These are phyloP conservation scores for Amphimallon solstitiale DNA, from an alignment of 2,888 invertebrate genomes.

Conservation along the genomic window DNA sequence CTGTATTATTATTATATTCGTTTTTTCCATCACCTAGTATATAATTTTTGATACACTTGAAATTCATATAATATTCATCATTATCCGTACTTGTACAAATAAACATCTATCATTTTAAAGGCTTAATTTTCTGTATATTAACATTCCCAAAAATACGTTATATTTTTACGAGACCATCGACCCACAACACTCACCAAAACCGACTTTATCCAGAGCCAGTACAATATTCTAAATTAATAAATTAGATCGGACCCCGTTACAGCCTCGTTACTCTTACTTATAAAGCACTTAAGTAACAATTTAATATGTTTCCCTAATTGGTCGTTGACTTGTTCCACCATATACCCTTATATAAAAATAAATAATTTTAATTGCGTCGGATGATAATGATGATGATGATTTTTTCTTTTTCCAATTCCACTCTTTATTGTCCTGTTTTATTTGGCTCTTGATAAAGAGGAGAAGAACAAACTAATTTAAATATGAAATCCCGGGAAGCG, in stretches of 20 bases:
- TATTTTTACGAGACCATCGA: neutral
- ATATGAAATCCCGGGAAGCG: neutral
- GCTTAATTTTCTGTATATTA: too few relatives aligned
- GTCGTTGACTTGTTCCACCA: neutral
- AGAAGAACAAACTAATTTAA: neutral
- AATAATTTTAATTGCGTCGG: neutral
- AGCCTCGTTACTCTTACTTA: neutral
- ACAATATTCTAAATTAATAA: conserved; percentile 1
- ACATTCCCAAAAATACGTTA: neutral
- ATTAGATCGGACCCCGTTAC: neutral
- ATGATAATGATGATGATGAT: neutral
- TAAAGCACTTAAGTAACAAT: conserved; percentile 1
- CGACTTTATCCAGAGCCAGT: neutral
- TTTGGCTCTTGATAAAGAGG: neutral
- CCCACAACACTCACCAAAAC: neutral
- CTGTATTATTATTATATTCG: too few relatives aligned
- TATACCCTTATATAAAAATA: neutral
- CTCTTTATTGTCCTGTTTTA: neutral
- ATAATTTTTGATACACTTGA: too few relatives aligned
- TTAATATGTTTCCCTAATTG: conserved; percentile 7
- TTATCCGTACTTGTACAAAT: too few relatives aligned
- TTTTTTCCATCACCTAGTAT: too few relatives aligned
- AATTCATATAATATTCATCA: too few relatives aligned
- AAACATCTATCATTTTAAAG: too few relatives aligned
- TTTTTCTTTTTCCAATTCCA: neutral